phyloP scores from a whole-genome alignment of 2,113 vertebrate genomes.

The Ptilorrhoa leucosticta region DNA sequence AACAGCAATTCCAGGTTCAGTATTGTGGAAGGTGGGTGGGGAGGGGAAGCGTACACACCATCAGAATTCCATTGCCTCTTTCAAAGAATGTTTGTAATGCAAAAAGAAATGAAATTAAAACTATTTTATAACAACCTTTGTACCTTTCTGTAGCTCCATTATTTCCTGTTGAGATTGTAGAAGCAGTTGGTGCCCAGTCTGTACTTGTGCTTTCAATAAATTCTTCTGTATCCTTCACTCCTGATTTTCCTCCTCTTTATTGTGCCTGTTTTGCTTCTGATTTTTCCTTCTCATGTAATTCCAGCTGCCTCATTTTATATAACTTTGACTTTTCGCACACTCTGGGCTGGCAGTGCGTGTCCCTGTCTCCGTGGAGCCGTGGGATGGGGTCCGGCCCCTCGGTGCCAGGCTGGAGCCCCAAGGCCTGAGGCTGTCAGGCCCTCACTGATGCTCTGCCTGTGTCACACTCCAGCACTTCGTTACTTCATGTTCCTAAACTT shows the following conservation, averaged over 20 bases:
- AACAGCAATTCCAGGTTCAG: slow-evolving; percentile 76
- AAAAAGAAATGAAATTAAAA: slow-evolving; percentile 74
- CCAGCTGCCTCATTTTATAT: slow-evolving; percentile 6
- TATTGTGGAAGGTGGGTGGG: slow-evolving; percentile 69
- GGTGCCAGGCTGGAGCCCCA: not conserved
- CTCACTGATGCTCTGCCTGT: slow-evolving; percentile 23
- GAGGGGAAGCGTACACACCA: slow-evolving; percentile 44
- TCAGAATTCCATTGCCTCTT: slow-evolving; percentile 66
- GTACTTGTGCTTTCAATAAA: slow-evolving; percentile 80
- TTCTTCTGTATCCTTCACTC: slow-evolving; percentile 70
- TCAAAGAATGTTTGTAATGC: slow-evolving; percentile 71
- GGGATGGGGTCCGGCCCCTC: not conserved
- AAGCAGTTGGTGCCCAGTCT: slow-evolving; percentile 68
- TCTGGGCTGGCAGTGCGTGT: not conserved
- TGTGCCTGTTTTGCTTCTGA: slow-evolving; percentile 31
- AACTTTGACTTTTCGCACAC: not conserved
- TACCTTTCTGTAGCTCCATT: slow-evolving; percentile 70
- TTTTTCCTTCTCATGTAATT: slow-evolving; percentile 35
- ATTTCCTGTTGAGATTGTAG: slow-evolving; percentile 70
- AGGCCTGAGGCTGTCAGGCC: not conserved
- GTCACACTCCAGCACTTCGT: slow-evolving; percentile 3
- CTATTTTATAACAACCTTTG: slow-evolving; percentile 75
- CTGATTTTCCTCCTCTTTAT: slow-evolving; percentile 30
- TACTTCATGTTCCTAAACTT: slow-evolving; percentile 53
- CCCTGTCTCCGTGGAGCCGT: not conserved